Conservation (phyloP, 2,113 vertebrate species). For the Phylloscopus trochilus region DNA sequence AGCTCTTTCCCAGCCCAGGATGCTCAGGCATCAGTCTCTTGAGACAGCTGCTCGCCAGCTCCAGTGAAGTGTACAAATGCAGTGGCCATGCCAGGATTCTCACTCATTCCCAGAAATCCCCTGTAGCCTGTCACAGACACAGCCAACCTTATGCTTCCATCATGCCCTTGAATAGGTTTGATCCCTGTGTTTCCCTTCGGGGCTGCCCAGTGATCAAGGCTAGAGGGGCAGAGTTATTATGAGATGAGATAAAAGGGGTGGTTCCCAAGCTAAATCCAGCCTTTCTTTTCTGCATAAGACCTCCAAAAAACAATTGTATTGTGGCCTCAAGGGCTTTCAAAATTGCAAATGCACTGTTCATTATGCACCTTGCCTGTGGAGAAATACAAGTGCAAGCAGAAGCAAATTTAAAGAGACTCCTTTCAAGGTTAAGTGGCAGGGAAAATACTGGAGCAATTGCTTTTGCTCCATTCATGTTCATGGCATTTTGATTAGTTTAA, state of each 20-base stretch:
- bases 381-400: background rate
- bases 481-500: background rate
- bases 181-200: background rate
- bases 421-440: background rate
- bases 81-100: background rate
- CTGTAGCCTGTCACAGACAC: background rate
- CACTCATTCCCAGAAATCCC: background rate
- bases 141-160: background rate
- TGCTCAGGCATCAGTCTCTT: background rate
- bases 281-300: background rate
- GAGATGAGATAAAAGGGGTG: background rate
- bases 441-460: background rate
- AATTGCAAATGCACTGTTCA: background rate
- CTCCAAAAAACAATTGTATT: background rate
- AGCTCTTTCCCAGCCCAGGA: background rate
- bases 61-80: background rate
- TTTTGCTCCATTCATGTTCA: background rate
- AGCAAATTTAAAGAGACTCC: background rate
- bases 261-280: background rate
- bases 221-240: background rate
- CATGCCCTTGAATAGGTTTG: background rate
- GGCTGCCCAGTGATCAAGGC: background rate
- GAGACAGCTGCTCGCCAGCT: background rate
- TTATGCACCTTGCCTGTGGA: conserved; percentile 8
- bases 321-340: background rate